Evolutionary conservation across 1,140 invertebrate species (phyloP).

Genomic region (Archivesica marissinica): DNA sequence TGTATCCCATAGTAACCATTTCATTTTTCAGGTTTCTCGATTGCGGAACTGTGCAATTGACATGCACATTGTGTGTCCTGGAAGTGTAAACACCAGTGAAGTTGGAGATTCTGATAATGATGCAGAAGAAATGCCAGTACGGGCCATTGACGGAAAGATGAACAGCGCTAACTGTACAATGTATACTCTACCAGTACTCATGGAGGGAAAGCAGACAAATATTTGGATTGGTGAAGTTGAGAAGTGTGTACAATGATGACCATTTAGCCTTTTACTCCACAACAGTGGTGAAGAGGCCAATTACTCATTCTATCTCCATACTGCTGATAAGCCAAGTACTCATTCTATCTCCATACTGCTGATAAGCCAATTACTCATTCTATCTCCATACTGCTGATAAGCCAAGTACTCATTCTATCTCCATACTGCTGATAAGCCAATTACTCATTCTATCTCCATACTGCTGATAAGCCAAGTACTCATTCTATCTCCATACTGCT

Average conservation of each 20-base stretch:
- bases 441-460: no score
- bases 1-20: no score
- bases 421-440: not conserved
- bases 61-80: not conserved
- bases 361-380: no score
- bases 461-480: no score
- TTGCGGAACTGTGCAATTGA: conserved; percentile 1
- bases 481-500: no score
- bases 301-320: not conserved
- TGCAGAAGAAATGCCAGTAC: not conserved
- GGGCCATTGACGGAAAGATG: not conserved
- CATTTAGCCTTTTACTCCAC: not conserved
- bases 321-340: not conserved
- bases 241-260: not conserved
- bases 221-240: conserved; percentile 33
- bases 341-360: not conserved
- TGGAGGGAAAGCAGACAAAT: not conserved
- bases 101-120: not conserved
- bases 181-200: not conserved
- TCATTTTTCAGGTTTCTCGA: not conserved
- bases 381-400: no score
- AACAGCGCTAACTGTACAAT: not conserved
- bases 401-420: not conserved
- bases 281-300: not conserved
- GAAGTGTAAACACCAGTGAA: not conserved